Evolutionary conservation across 2,888 invertebrate species (phyloP).

Genomic region (Eupsilia transversa): DNA sequence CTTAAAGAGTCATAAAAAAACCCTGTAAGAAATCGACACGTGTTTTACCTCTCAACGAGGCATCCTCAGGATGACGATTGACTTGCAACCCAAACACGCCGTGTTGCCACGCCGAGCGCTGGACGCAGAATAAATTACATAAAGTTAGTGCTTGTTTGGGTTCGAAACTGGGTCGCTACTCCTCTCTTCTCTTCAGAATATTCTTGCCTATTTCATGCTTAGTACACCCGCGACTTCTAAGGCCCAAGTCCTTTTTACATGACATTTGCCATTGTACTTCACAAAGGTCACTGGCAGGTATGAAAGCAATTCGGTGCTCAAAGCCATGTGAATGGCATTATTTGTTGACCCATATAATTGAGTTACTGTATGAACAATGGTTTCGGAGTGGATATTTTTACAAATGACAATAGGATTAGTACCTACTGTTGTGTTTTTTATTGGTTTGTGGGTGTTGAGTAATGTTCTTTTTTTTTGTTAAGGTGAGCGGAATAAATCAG

Average conservation of each 20-base stretch:
- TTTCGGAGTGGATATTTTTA: slow-evolving; percentile 14
- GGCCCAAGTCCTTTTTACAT: slow-evolving; percentile 10
- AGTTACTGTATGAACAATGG: slow-evolving; percentile 34
- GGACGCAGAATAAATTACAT: no score
- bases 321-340: slow-evolving; percentile 35
- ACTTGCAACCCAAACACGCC: no score
- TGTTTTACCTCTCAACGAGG: no score
- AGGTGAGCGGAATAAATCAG: not conserved
- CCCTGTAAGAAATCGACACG: no score
- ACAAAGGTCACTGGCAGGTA: slow-evolving; percentile 39
- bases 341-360: slow-evolving; percentile 42
- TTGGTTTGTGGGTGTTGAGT: not conserved
- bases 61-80: no score
- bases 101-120: no score
- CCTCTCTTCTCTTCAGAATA: not conserved
- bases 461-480: not conserved
- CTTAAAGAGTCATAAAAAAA: no score
- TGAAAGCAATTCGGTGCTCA: slow-evolving; percentile 31
- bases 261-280: slow-evolving; percentile 42
- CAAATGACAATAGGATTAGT: slow-evolving; percentile 11
- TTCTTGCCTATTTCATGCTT: not conserved
- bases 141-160: not conserved
- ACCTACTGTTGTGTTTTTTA: not conserved
- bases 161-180: not conserved
- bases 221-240: not conserved